A percentile compares a stretch with the other conserved stretches of the same genome.
Conservation (phyloP, 92 coral and sea anemone genomes). For the Porites rus region DNA sequence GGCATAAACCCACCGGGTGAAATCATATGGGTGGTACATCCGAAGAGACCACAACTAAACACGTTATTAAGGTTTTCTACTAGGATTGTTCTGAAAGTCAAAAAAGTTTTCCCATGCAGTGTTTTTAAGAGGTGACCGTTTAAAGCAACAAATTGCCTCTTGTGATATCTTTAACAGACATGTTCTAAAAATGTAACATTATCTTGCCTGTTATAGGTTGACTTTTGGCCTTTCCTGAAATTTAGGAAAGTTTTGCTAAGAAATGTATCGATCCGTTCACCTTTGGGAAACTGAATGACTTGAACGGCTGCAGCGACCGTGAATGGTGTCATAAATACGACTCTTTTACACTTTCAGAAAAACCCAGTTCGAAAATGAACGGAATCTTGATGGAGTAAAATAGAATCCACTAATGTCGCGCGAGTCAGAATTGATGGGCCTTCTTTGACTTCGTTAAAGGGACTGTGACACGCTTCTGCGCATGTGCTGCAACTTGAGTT, state of each 20-base stretch:
- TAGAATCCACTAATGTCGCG: conserved; percentile 11
- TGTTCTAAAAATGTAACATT: conserved; percentile 20
- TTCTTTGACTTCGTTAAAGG: background rate
- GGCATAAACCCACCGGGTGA: background rate
- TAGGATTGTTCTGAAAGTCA: too few species aligned
- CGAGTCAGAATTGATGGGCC: background rate
- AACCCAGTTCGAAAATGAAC: conserved; percentile 5
- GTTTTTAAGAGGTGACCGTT: conserved; percentile 41
- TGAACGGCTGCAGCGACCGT: background rate
- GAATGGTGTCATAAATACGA: conserved; percentile 11
- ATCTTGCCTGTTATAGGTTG: conserved; percentile 33
- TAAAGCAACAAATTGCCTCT: conserved; percentile 45
- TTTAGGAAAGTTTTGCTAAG: conserved; percentile 4
- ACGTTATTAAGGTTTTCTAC: background rate
- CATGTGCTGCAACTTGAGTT: too few species aligned
- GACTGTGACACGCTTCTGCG: too few species aligned
- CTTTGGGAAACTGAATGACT: conserved; percentile 16
- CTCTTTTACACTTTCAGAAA: background rate
- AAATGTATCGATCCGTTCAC: conserved; percentile 2
- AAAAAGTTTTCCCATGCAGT: conserved; percentile 16
- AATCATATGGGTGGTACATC: too few species aligned
- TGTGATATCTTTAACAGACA: conserved; percentile 53
- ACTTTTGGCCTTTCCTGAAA: conserved; percentile 30
- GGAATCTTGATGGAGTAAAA: conserved; percentile 19
- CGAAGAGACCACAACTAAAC: background rate